Evolutionary conservation across 2,797 vertebrate species (phyloP).

Genomic region (Acropternis orthonyx): DNA sequence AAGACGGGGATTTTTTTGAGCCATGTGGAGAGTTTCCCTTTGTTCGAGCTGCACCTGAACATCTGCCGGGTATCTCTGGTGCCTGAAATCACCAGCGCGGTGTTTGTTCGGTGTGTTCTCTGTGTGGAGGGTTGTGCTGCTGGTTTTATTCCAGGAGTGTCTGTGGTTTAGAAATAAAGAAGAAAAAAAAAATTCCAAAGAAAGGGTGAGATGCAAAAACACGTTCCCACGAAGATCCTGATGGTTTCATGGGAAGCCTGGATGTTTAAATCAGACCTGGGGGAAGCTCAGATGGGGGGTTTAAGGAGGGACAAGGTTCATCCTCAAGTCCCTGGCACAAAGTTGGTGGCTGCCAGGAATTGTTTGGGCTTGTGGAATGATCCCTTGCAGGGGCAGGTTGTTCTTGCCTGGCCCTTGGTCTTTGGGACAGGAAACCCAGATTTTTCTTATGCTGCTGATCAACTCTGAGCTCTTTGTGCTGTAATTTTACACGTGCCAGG

Average conservation of each 20-base stretch:
- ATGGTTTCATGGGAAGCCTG: not conserved
- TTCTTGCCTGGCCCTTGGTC: not conserved
- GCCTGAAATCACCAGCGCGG: not conserved
- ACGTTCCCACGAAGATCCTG: accelerated
- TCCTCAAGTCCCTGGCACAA: not conserved
- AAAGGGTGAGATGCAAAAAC: not conserved
- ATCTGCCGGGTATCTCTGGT: not conserved
- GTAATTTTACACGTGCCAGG: accelerated
- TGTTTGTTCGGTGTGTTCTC: not conserved
- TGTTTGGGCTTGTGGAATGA: not conserved
- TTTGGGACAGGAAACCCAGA: not conserved
- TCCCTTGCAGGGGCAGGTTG: not conserved
- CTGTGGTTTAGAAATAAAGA: accelerated
- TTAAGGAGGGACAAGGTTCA: not conserved
- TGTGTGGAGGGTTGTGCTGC: not conserved
- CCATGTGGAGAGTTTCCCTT: not conserved
- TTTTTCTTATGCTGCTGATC: not conserved
- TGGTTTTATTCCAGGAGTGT: not conserved
- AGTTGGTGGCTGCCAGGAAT: not conserved
- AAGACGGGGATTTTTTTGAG: not conserved
- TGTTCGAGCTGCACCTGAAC: not conserved
- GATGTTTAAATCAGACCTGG: not conserved
- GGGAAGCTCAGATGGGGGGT: no score
- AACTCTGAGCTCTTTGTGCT: not conserved
- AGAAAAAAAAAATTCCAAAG: accelerated